Evolutionary conservation across 2,113 vertebrate species (phyloP).

Genomic region (Glaucomys volans): DNA sequence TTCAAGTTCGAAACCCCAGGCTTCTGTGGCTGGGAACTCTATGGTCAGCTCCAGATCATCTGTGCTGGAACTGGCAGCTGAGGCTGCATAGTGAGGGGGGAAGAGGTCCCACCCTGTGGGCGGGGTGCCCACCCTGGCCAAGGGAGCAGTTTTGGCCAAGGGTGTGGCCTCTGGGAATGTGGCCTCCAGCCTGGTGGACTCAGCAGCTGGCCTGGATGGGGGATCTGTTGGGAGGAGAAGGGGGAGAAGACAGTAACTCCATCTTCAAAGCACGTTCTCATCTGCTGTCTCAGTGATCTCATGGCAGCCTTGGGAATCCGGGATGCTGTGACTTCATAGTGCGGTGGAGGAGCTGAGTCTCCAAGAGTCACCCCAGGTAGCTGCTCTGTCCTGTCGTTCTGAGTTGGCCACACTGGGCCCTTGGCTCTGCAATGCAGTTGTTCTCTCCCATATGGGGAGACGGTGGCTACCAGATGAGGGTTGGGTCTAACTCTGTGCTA

Average conservation of each 20-base stretch:
- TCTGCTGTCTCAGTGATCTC: background rate
- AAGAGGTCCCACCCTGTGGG: constrained; percentile 19
- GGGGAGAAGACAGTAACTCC: constrained; percentile 9
- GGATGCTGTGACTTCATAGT: background rate
- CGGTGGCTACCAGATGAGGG: background rate
- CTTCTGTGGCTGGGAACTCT: background rate
- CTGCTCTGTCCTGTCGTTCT: background rate
- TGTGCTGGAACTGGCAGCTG: background rate
- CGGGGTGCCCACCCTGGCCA: background rate
- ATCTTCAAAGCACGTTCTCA: constrained; percentile 18
- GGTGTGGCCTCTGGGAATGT: constrained; percentile 65
- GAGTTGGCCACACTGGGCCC: background rate
- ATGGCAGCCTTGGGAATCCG: background rate
- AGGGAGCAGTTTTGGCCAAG: constrained; percentile 51
- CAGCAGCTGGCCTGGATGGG: constrained; percentile 61
- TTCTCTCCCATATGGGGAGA: background rate
- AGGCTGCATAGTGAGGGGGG: background rate
- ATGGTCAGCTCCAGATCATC: background rate
- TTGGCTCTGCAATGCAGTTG: background rate
- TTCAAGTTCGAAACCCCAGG: constrained; percentile 15
- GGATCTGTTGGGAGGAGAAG: constrained; percentile 41
- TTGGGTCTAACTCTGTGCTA: background rate
- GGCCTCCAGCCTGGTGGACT: constrained; percentile 49
- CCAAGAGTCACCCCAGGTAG: background rate
- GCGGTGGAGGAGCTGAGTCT: background rate